These are phyloP conservation scores for Drosophila tripunctata DNA, from an alignment of 2,888 invertebrate genomes.

Conservation along the genomic window DNA sequence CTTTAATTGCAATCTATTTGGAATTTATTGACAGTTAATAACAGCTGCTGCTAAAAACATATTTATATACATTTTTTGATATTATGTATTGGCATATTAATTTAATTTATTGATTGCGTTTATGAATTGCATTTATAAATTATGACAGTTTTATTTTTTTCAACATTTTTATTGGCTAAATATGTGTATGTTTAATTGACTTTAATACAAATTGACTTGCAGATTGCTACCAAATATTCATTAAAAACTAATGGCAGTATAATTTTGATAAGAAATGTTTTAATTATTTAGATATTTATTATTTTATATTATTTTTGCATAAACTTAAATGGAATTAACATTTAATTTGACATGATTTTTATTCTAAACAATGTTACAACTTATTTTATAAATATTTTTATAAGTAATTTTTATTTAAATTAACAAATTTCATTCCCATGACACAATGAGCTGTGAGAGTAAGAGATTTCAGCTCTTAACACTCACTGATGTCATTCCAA, in stretches of 20 bases:
- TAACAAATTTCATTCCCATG: constrained; percentile 11
- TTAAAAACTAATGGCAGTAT: too few species aligned
- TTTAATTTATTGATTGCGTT: constrained; percentile 1
- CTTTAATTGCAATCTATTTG: constrained; percentile 70
- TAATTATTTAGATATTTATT: too few species aligned
- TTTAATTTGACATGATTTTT: too few species aligned
- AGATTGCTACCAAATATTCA: not conserved
- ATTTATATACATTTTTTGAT: not conserved
- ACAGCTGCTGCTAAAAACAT: constrained; percentile 19
- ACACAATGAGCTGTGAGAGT: constrained; percentile 14
- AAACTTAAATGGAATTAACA: too few species aligned
- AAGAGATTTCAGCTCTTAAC: not conserved
- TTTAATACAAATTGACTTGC: not conserved
- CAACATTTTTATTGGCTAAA: not conserved
- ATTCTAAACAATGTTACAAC: too few species aligned
- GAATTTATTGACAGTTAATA: constrained; percentile 62
- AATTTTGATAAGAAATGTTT: too few species aligned
- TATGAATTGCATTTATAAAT: not conserved
- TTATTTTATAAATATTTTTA: too few species aligned
- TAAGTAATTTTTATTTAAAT: not conserved
- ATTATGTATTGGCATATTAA: constrained; percentile 7
- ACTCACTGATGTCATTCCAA: constrained; percentile 54
- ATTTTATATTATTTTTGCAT: too few species aligned
- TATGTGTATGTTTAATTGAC: not conserved
- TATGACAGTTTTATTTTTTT: not conserved